A percentile compares a stretch with the other conserved stretches of the same genome.
Evolutionary conservation across 2,888 invertebrate genomes (phyloP).

Genomic region (Saturnia japonica): DNA sequence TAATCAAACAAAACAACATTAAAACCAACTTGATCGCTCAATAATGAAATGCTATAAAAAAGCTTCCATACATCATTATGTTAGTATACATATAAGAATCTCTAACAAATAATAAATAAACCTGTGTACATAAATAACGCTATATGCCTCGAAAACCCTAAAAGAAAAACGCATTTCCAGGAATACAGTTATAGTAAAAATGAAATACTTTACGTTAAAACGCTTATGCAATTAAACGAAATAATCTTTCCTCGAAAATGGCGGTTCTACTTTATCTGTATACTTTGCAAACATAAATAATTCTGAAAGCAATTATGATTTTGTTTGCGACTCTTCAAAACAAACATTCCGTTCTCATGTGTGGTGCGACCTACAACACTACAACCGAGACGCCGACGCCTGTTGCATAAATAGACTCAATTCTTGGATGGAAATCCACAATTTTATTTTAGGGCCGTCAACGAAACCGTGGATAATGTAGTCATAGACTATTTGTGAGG

Average conservation of each 20-base stretch:
- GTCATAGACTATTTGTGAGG: constrained; percentile 56
- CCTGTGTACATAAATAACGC: background rate
- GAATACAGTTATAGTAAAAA: background rate
- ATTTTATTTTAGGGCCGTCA: constrained; percentile 60
- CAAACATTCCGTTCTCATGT: constrained; percentile 71
- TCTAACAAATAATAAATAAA: constrained; percentile 5
- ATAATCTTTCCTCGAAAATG: background rate
- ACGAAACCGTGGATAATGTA: constrained; percentile 52
- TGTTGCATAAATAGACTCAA: constrained; percentile 72
- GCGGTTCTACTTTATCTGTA: background rate
- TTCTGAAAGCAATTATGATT: constrained; percentile 68
- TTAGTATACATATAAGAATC: constrained; percentile 11
- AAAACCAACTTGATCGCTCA: constrained; percentile 30
- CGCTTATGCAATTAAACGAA: background rate
- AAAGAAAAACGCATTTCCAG: background rate
- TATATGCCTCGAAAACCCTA: background rate
- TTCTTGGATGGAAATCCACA: constrained; percentile 72
- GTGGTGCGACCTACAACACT: constrained; percentile 64
- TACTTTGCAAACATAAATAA: constrained; percentile 39
- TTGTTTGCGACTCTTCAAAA: constrained; percentile 76
- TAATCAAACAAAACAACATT: constrained; percentile 44
- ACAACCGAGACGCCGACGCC: constrained; percentile 66
- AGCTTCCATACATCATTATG: constrained; percentile 8
- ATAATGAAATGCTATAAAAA: constrained; percentile 25
- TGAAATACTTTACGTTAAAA: background rate